Base-by-base conservation (phyloP, 2,113 vertebrate genomes). In the Falcunculus frontatus region DNA sequence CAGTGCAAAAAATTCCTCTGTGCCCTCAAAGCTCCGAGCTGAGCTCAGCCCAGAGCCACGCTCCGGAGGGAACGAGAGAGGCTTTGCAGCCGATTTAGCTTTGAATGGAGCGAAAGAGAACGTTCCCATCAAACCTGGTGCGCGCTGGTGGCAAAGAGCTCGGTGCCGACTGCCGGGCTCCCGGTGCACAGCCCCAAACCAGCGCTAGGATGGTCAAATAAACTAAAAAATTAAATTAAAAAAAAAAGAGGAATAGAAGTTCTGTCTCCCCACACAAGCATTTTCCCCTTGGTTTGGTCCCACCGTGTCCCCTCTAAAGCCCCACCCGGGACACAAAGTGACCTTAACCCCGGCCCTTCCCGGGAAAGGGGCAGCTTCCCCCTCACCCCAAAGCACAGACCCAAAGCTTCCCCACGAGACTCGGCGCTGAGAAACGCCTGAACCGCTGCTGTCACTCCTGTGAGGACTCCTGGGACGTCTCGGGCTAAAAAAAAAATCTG, bases 361-460 rank as follows among this genome's bases (percentile, higher is more conserved):
- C 62, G 8, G 27, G 0, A 39, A 10, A 42, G 60, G 18, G 14
- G 37, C 41, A 65, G 64, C 37, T 27, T 23, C 41, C 55, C 25
- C 60, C 16, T 2, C 62, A 10, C 12, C 50, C 59, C 13, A 46
- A 41, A 35, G 4, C 52, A 18, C 39, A 13, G 18, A 18, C 1
- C 79, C 52, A 11, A 3, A 4, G 3, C 33, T 46, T 8, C 25
- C n/a, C 22, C 26, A 2, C 0, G 3, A 35, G 41, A 37, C 8
- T 7, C 22, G 2, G 2, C 15, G 1, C 25, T 10, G 33, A 62
- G 57, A 65, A 49, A 41, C 0, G 8, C 1, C 27, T 0, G 3
- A 49, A 1, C 13, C 41, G 5, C 22, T 17, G 29, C 7, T 4
- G 56, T 3, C 42, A 7, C 16, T 35, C 35, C 37, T 37, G 33